A percentile compares a stretch with the other conserved stretches of the same genome.
Conservation (phyloP, 1,140 invertebrate species). For the Hylaeus volcanicus region DNA sequence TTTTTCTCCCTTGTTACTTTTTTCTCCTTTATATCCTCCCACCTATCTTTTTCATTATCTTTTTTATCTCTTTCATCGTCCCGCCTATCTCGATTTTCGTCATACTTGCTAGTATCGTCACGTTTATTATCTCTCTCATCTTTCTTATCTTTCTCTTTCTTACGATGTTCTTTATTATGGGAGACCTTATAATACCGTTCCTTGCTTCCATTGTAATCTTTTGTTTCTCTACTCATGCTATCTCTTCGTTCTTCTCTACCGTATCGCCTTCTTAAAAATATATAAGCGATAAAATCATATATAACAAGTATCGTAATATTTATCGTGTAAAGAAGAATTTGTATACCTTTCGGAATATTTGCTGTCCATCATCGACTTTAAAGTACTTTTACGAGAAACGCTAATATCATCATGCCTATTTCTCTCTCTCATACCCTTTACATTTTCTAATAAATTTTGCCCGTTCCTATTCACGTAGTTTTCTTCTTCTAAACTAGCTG, state of each 20-base stretch:
- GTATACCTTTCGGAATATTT: conserved; percentile 60
- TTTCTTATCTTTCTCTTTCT: conserved; percentile 62
- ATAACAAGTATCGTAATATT: neutral
- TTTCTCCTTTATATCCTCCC: conserved; percentile 47
- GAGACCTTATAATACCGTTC: conserved; percentile 58
- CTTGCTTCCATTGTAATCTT: conserved; percentile 56
- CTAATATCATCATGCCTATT: conserved; percentile 39
- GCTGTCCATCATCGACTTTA: conserved; percentile 34
- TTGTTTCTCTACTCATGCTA: conserved; percentile 41
- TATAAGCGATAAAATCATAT: neutral
- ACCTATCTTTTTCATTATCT: conserved; percentile 58
- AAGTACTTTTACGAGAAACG: conserved; percentile 26
- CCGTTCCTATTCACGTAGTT: conserved; percentile 38
- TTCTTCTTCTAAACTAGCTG: conserved; percentile 60
- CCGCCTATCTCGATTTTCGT: conserved; percentile 50
- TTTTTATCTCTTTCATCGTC: conserved; percentile 57
- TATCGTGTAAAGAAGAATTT: conserved; percentile 1
- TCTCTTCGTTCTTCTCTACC: conserved; percentile 59
- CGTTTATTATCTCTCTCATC: conserved; percentile 59
- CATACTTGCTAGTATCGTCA: conserved; percentile 57
- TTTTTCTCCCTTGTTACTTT: conserved; percentile 53
- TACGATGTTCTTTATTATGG: conserved; percentile 63
- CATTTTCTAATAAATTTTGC: conserved; percentile 42
- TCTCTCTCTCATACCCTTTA: conserved; percentile 31
- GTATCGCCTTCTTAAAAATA: conserved; percentile 45